phyloP scores from a whole-genome alignment of 2,888 invertebrate genomes.

The Ecdyonurus torrentis region DNA sequence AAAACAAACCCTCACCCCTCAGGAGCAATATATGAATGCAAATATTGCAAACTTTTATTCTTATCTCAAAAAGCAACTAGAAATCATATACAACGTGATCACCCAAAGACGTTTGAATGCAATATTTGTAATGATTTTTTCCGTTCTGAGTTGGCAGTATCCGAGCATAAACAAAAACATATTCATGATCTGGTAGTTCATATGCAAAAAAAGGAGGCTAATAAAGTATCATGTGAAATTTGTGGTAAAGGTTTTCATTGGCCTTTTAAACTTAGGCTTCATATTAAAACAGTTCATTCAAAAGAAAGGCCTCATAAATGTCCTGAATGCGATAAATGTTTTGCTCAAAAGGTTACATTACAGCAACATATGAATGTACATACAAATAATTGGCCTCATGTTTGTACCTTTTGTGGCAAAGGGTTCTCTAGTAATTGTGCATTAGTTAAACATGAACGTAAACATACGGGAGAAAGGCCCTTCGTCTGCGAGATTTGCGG shows the following conservation, averaged over 20 bases:
- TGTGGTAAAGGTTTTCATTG: background rate
- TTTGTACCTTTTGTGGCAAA: background rate
- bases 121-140: background rate
- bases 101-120: background rate
- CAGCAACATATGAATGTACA: background rate
- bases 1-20: background rate
- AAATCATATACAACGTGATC: background rate
- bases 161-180: background rate
- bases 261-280: background rate
- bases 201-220: background rate
- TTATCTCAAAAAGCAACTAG: background rate
- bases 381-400: background rate
- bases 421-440: background rate
- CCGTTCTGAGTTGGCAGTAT: background rate
- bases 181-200: background rate
- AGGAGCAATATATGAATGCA: background rate
- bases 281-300: background rate
- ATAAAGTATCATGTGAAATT: background rate
- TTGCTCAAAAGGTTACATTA: background rate
- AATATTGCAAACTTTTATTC: background rate
- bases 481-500: conserved; percentile 1
- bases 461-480: background rate
- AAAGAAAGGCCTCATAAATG: background rate
- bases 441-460: background rate
- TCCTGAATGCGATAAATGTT: background rate